Conservation (phyloP, 2,113 vertebrate species). For the Nesogale talazaci region DNA sequence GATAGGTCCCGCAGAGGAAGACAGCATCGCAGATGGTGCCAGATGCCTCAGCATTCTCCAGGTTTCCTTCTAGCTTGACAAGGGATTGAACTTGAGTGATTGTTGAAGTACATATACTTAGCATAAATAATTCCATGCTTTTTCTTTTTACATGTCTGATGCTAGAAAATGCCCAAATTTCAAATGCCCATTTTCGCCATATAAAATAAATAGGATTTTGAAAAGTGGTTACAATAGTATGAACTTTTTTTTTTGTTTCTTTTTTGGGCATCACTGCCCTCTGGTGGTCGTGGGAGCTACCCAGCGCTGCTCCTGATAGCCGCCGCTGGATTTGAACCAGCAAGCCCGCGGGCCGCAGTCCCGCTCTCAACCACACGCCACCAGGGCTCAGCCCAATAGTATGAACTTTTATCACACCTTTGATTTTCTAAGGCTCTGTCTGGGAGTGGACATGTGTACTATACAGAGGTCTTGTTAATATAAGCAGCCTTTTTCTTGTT, state of each 20-base stretch:
- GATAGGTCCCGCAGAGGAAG: constrained; percentile 47
- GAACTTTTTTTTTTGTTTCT: too few species aligned
- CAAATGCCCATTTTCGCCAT: not conserved
- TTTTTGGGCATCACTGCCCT: too few species aligned
- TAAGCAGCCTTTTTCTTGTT: constrained; percentile 34
- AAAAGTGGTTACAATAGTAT: not conserved
- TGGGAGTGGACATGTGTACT: not conserved
- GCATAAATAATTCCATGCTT: not conserved
- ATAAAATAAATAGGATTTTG: not conserved
- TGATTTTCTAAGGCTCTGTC: not conserved
- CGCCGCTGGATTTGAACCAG: too few species aligned
- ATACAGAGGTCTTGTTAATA: not conserved
- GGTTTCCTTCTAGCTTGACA: not conserved
- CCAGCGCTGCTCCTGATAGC: too few species aligned
- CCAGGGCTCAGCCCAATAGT: too few species aligned
- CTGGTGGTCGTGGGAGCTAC: too few species aligned
- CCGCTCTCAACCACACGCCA: too few species aligned
- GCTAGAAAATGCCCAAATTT: constrained; percentile 43
- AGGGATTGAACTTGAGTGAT: not conserved
- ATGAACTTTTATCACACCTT: not conserved
- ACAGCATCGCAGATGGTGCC: constrained; percentile 33
- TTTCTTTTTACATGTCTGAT: not conserved
- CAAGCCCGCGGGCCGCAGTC: too few species aligned
- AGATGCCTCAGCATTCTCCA: not conserved
- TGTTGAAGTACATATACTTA: not conserved